Conservation (phyloP, 1,140 invertebrate genomes). For the Aphis gossypii region DNA sequence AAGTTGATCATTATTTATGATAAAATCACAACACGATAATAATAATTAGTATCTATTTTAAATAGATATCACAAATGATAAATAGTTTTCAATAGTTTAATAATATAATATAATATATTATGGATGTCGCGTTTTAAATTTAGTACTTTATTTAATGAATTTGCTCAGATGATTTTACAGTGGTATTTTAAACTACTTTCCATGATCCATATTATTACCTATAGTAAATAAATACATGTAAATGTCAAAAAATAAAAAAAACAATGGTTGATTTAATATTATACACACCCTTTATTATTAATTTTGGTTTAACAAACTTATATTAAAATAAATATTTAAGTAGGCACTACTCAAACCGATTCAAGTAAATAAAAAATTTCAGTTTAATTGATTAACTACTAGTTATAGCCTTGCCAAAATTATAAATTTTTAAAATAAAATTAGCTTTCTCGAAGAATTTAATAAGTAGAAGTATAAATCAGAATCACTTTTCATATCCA, state of each 20-base stretch:
- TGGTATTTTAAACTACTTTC: neutral
- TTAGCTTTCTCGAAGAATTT: neutral
- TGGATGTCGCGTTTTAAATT: neutral
- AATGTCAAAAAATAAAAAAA: neutral
- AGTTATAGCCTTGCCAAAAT: too few species aligned
- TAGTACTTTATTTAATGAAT: neutral
- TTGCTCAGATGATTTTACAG: neutral
- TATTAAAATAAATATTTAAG: neutral
- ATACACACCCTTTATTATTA: neutral
- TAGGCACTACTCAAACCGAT: neutral
- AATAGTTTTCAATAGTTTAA: too few species aligned
- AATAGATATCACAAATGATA: too few species aligned
- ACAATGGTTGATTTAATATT: neutral
- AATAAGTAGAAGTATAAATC: neutral
- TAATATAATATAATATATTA: neutral
- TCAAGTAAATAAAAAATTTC: neutral
- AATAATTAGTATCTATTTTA: too few species aligned
- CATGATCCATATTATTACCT: neutral
- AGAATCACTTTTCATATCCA: neutral
- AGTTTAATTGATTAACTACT: too few species aligned
- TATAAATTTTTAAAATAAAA: neutral
- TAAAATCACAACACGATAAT: too few species aligned
- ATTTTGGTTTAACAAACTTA: neutral
- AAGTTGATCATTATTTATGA: too few species aligned
- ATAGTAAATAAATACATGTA: neutral